Base-by-base conservation (phyloP, 2,113 vertebrate genomes). In the Puffinus mauretanicus region DNA sequence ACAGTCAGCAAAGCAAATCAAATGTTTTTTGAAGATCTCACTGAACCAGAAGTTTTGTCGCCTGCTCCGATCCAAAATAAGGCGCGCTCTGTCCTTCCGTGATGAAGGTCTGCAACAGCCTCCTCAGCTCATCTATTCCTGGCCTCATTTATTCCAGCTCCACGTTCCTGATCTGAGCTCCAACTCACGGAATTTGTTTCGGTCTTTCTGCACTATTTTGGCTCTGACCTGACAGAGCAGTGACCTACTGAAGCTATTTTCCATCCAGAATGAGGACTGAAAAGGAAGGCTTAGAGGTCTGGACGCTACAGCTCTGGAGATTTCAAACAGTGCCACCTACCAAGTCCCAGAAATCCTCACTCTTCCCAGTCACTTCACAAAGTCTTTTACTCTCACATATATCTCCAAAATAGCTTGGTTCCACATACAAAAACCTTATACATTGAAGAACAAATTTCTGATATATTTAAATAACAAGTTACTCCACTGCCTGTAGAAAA, bases 241-340 rank as follows among this genome's bases (percentile, higher is more conserved):
- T 71, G 77, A 89, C 77, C 61, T 86, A 51, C 49, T 83, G 90
- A 92, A 95, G 71, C n/a, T 90, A 34, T 54, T 77, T 94, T 86
- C 71, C 78, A 86, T 60, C 20, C 75, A 80, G 71, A 94, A 91
- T 44, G 66, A 76, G 58, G 46, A 75, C 49, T 78, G 25, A 71
- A 86, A 71, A 88, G 22, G 70, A 93, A 81, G n/a, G 47, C 57
- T 84, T 86, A 54, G 44, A 90, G 64, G 38, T 73, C n/a, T 90
- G 66, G 46, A 70, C 0, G 0, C 57, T 60, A 44, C 9, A 86
- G n/a, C 51, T 86, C 75, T 73, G 42, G 64, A 55, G 55, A 78
- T 83, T 83, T 88, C 86, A 83, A 90, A 96, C 76, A 93, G 73
- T 97, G 94, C 95, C 91, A 97, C 95, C 89, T 96, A 95, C 42